A percentile compares a stretch with the other conserved stretches of the same genome.
Evolutionary conservation across 2,888 invertebrate species (phyloP).

Genomic region (Mesorhabditis belari): DNA sequence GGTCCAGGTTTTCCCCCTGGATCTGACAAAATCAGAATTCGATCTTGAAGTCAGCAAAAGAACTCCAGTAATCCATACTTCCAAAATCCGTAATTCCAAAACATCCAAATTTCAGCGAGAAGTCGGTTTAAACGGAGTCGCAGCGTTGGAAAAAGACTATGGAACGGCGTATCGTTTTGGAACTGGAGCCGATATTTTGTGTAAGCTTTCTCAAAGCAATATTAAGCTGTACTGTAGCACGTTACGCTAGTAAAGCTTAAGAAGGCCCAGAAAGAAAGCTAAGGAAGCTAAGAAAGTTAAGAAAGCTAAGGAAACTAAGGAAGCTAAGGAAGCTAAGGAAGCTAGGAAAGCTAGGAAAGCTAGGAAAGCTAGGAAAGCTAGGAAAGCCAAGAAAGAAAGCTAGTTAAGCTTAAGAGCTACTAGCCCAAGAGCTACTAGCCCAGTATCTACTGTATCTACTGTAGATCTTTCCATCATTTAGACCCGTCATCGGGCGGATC

Average conservation of each 20-base stretch:
- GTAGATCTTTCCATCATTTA: constrained; percentile 6
- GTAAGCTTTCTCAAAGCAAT: constrained; percentile 15
- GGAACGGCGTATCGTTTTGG: constrained; percentile 51
- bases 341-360: no score
- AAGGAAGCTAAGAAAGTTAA: background rate
- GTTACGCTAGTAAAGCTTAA: background rate
- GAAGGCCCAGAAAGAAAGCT: background rate
- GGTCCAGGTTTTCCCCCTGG: no score
- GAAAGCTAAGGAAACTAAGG: background rate
- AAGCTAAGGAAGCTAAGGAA: background rate
- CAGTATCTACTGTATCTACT: no score
- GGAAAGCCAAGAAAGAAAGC: no score
- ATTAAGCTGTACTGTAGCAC: background rate
- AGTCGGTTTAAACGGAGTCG: constrained; percentile 41
- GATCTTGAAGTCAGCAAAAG: no score
- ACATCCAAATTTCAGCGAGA: constrained; percentile 25
- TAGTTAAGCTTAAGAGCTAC: no score
- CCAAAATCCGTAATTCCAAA: background rate
- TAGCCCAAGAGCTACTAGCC: no score
- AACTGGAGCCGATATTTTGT: constrained; percentile 52
- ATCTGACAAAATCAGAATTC: no score
- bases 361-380: no score
- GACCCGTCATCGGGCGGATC: constrained; percentile 52
- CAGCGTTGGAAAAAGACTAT: constrained; percentile 44
- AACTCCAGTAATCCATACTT: no score